Conservation (phyloP, 2,888 invertebrate genomes). For the Allygus modestus region DNA sequence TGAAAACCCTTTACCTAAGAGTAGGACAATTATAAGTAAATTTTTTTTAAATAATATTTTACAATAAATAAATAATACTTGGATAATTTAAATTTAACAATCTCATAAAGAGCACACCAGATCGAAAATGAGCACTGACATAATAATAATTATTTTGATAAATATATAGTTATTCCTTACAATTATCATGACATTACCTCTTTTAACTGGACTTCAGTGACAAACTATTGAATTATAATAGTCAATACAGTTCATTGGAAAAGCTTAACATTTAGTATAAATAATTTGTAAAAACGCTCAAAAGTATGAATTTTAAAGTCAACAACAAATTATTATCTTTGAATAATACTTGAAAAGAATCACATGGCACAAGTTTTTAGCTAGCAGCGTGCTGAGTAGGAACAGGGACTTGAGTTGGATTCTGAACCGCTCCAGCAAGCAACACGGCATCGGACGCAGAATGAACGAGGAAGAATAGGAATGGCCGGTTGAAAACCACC, state of each 20-base stretch:
- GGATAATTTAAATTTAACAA: neutral
- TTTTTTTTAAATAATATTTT: neutral
- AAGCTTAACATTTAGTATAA: no score
- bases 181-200: no score
- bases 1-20: neutral
- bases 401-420: conserved; percentile 71
- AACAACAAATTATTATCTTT: no score
- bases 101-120: neutral
- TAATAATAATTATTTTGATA: no score
- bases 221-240: no score
- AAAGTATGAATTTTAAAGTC: no score
- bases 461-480: conserved; percentile 72
- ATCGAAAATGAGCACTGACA: neutral
- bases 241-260: no score
- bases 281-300: no score
- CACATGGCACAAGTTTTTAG: no score
- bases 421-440: conserved; percentile 71
- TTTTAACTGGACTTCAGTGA: no score
- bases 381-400: neutral
- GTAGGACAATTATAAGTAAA: neutral
- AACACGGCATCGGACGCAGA: conserved; percentile 70
- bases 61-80: conserved; percentile 7
- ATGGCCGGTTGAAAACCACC: conserved; percentile 71
- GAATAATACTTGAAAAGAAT: no score
- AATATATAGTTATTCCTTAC: no score